Conservation (phyloP, 2,888 invertebrate species). For the Diadegma fenestrale region DNA sequence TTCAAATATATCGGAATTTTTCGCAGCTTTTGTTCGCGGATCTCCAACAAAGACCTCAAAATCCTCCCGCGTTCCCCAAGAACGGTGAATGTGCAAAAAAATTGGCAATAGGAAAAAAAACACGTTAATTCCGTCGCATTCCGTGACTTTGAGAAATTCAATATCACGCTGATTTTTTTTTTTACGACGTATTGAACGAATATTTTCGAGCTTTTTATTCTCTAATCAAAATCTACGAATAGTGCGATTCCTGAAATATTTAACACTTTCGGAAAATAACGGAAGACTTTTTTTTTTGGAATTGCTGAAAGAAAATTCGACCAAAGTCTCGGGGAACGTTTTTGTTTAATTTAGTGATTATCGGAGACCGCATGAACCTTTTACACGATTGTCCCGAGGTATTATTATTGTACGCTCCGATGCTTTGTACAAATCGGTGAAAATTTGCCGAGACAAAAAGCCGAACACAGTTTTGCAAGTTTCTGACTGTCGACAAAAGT, state of each 20-base stretch:
- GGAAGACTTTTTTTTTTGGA: neutral
- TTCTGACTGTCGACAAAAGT: conserved; percentile 36
- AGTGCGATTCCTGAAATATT: neutral
- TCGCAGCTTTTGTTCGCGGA: neutral
- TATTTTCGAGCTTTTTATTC: neutral
- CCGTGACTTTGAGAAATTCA: neutral
- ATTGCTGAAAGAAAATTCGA: neutral
- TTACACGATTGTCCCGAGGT: neutral
- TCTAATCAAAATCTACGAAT: neutral
- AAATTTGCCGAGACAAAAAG: conserved; percentile 46
- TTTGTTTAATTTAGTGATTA: neutral
- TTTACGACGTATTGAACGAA: neutral
- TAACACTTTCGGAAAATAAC: neutral
- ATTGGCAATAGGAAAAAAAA: neutral
- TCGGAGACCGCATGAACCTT: neutral
- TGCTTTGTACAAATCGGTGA: conserved; percentile 40
- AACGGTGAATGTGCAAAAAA: neutral
- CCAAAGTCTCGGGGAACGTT: neutral
- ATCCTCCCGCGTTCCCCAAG: neutral
- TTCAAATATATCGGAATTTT: neutral
- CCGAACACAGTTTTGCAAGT: conserved; percentile 33
- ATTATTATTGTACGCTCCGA: conserved; percentile 13
- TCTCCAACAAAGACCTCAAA: neutral
- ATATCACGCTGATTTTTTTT: neutral
- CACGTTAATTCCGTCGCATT: neutral